These are phyloP conservation scores for Toxostoma redivivum DNA, from an alignment of 2,113 vertebrate species.

Conservation along the genomic window DNA sequence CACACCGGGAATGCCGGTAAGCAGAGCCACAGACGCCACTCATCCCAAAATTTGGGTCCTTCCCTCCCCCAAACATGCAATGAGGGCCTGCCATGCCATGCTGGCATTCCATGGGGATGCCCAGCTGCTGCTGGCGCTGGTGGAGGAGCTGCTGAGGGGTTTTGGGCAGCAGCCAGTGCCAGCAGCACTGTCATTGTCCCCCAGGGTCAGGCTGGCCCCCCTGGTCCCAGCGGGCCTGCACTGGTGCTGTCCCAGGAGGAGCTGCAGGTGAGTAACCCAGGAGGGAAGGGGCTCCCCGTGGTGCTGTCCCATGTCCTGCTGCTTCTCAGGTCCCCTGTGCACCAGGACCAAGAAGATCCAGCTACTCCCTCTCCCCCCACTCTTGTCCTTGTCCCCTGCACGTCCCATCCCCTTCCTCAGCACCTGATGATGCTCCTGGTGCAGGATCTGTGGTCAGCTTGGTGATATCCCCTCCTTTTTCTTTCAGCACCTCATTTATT, in stretches of 20 bases:
- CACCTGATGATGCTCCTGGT: background rate
- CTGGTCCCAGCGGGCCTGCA: slow-evolving; percentile 72
- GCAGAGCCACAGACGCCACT: background rate
- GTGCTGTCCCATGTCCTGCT: background rate
- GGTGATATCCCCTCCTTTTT: background rate
- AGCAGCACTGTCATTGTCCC: background rate
- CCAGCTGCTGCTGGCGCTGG: background rate
- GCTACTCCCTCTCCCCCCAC: background rate
- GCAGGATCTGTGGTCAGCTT: background rate
- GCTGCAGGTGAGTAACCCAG: slow-evolving; percentile 68
- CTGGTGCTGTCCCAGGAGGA: slow-evolving; percentile 73
- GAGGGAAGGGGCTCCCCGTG: background rate
- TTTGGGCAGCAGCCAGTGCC: background rate
- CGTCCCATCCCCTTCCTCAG: background rate
- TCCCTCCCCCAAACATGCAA: accelerated
- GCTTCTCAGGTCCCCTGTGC: background rate
- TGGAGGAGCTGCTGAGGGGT: background rate
- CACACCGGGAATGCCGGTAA: slow-evolving; percentile 74
- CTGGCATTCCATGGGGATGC: accelerated
- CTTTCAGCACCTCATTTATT: slow-evolving; percentile 74
- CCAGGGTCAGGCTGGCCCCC: slow-evolving; percentile 79
- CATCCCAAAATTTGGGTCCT: accelerated
- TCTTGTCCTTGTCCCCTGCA: background rate
- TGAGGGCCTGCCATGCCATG: accelerated
- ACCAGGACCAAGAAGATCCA: background rate